Evolutionary conservation across 2,797 vertebrate genomes (phyloP).

Genomic region (Poeciliopsis turneri): DNA sequence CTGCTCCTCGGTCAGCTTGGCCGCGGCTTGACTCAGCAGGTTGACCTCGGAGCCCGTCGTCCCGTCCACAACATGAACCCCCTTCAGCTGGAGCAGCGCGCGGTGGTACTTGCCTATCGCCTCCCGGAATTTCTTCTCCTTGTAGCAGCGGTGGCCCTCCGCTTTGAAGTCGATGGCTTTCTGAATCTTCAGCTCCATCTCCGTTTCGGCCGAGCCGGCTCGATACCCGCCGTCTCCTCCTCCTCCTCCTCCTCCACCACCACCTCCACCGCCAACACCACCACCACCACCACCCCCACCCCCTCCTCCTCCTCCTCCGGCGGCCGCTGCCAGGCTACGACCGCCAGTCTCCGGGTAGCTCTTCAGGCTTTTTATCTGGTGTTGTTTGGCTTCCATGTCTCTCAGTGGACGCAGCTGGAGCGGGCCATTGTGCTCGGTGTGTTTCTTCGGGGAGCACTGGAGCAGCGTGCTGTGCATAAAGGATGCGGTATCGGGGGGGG

Average conservation of each 20-base stretch:
- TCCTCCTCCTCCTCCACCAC: conserved; percentile 66
- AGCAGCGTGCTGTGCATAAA: conserved; percentile 85
- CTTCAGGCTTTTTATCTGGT: conserved; percentile 80
- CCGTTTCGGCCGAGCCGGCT: conserved; percentile 75
- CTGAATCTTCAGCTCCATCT: conserved; percentile 89
- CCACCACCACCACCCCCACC: not conserved
- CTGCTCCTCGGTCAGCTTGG: conserved; percentile 89
- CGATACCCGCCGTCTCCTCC: conserved; percentile 61
- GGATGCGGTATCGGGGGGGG: conserved; percentile 60
- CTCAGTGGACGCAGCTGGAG: conserved; percentile 71
- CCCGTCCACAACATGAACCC: conserved; percentile 80
- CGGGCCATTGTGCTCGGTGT: conserved; percentile 80
- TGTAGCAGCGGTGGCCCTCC: conserved; percentile 92
- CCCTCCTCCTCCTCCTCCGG: conserved; percentile 53
- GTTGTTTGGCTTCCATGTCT: conserved; percentile 84
- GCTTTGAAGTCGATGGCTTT: conserved; percentile 90
- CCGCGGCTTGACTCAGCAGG: conserved; percentile 78
- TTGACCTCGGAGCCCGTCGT: conserved; percentile 83
- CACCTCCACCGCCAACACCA: too few species aligned
- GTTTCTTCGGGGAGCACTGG: conserved; percentile 72
- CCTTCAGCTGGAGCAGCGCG: conserved; percentile 91
- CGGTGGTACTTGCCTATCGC: conserved; percentile 95
- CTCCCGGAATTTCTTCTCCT: conserved; percentile 95
- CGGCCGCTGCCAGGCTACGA: conserved; percentile 77
- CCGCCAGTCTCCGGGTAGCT: conserved; percentile 85